A percentile compares a stretch with the other conserved stretches of the same genome.
Conservation (phyloP, 2,113 vertebrate species). For the Callipepla squamata region DNA sequence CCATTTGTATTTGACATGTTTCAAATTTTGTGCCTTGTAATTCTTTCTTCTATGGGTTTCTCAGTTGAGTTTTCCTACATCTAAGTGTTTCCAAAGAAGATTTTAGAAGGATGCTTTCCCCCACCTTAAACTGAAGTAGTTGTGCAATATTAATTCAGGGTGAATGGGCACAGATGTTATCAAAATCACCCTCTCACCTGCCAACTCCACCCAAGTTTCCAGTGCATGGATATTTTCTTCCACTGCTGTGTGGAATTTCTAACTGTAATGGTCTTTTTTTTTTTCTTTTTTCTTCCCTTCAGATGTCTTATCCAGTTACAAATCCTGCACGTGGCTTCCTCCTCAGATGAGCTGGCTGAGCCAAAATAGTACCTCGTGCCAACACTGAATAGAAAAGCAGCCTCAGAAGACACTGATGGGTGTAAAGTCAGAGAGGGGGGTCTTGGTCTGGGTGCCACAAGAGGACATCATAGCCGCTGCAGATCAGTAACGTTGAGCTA, state of each 20-base stretch:
- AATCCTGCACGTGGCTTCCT: neutral
- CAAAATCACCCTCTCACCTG: slow-evolving; percentile 44
- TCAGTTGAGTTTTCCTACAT: neutral
- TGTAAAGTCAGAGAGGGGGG: neutral
- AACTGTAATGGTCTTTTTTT: neutral
- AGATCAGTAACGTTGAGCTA: neutral
- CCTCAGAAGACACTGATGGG: neutral
- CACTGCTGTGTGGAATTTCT: slow-evolving; percentile 22
- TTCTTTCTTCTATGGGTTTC: neutral
- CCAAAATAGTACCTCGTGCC: neutral
- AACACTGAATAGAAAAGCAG: neutral
- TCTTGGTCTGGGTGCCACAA: neutral
- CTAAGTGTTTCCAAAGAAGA: neutral
- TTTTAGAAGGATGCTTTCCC: neutral
- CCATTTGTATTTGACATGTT: neutral
- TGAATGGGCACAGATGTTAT: slow-evolving; percentile 39
- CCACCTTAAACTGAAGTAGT: neutral
- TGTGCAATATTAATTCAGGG: neutral
- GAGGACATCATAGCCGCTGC: neutral
- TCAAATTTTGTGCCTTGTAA: neutral
- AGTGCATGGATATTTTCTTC: slow-evolving; percentile 23
- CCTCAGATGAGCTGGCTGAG: neutral
- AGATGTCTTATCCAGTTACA: neutral
- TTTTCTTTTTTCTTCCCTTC: rapidly evolving
- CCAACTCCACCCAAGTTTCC: slow-evolving; percentile 13